phyloP scores from a whole-genome alignment of 2,888 invertebrate species.

The Paralinhomoeus sp. region DNA sequence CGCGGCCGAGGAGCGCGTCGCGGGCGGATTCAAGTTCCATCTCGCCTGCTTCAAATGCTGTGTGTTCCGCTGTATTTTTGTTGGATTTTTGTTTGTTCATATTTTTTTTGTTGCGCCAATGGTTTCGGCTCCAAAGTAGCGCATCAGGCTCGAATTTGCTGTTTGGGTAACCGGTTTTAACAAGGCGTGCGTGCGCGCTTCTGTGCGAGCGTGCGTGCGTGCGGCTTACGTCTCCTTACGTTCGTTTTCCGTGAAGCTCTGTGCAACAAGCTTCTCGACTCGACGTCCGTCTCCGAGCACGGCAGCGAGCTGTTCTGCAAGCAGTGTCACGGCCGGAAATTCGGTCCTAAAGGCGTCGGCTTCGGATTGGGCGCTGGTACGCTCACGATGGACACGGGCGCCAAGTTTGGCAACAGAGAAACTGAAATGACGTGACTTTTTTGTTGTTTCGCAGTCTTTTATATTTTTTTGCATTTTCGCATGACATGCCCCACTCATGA shows the following conservation, averaged over 20 bases:
- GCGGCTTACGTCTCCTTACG: no score
- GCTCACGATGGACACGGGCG: slow-evolving; percentile 80
- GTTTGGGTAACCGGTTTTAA: no score
- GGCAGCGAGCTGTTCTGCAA: slow-evolving; percentile 81
- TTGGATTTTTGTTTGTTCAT: no score
- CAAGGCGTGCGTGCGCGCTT: no score
- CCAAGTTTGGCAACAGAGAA: slow-evolving; percentile 44
- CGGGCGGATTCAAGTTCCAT: slow-evolving; percentile 66
- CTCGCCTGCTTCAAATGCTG: slow-evolving; percentile 33
- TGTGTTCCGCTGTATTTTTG: no score
- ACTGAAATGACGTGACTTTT: slow-evolving; percentile 26
- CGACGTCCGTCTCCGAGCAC: slow-evolving; percentile 81
- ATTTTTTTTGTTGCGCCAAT: no score
- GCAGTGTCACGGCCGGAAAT: slow-evolving; percentile 82
- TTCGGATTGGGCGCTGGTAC: slow-evolving; percentile 94
- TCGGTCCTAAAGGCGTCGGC: slow-evolving; percentile 90
- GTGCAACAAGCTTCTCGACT: slow-evolving; percentile 77
- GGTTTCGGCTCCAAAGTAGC: no score
- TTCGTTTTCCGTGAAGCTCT: slow-evolving; percentile 44
- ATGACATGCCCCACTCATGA: no score
- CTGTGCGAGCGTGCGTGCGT: no score
- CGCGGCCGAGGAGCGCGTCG: slow-evolving; percentile 91
- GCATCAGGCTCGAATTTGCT: no score
- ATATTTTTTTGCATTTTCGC: no score
- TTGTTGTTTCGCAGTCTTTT: no score